A percentile compares a stretch with the other conserved stretches of the same genome.
Evolutionary conservation across 2,113 vertebrate genomes (phyloP).

Genomic region (Syrmaticus mikado): DNA sequence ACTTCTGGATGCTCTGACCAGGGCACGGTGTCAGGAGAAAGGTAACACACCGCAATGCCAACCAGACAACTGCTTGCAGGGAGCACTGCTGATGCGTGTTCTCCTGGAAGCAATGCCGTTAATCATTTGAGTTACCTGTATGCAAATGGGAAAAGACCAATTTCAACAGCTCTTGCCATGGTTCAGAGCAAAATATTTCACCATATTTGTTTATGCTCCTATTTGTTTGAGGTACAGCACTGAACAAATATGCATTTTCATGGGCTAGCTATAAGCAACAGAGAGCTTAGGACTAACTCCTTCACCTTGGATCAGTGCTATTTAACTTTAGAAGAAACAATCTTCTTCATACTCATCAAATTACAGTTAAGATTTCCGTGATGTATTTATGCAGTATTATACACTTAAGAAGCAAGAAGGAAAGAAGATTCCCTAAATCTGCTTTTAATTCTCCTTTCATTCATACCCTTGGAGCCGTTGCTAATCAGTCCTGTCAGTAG

Average conservation of each 20-base stretch:
- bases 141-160: neutral
- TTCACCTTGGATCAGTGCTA: neutral
- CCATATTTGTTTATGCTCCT: neutral
- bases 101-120: neutral
- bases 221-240: neutral
- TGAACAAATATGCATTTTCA: neutral
- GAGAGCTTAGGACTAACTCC: neutral
- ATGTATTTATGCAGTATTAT: neutral
- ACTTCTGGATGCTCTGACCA: neutral
- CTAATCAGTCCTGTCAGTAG: neutral
- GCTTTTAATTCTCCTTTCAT: neutral
- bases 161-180: neutral
- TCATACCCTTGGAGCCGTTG: neutral
- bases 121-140: neutral
- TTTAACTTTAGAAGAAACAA: neutral
- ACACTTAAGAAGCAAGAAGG: neutral
- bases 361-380: neutral
- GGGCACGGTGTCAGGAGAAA: neutral
- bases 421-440: neutral
- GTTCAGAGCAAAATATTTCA: neutral
- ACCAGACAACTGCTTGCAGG: neutral
- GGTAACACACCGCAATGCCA: neutral
- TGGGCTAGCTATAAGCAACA: neutral
- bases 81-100: neutral
- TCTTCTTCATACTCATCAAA: neutral